These are phyloP conservation scores for Perithous albicinctus DNA, from an alignment of 2,888 invertebrate species.

Conservation along the genomic window DNA sequence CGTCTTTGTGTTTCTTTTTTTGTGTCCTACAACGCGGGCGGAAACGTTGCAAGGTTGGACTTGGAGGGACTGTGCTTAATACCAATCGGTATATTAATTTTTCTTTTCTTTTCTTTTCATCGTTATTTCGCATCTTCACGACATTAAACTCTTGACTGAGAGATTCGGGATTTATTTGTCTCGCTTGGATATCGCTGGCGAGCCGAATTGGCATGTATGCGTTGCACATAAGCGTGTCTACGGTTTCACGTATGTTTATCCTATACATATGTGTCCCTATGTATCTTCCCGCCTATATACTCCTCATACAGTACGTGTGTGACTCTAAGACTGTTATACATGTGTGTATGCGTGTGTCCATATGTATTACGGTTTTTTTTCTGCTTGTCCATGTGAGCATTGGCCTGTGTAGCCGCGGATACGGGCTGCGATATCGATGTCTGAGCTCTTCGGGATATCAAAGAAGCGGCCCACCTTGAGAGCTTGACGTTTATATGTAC, in stretches of 20 bases:
- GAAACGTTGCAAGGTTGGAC: conserved; percentile 65
- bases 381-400: conserved; percentile 32
- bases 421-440: conserved; percentile 65
- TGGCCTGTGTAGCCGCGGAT: conserved; percentile 44
- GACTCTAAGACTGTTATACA: conserved; percentile 36
- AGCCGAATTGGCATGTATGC: conserved; percentile 21
- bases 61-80: conserved; percentile 68
- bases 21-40: conserved; percentile 64
- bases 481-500: conserved; percentile 63
- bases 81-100: conserved; percentile 64
- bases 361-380: conserved; percentile 33
- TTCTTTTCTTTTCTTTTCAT: conserved; percentile 50
- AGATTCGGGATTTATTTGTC: conserved; percentile 47
- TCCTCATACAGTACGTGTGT: conserved; percentile 28
- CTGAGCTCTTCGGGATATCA: conserved; percentile 60
- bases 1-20: conserved; percentile 27
- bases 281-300: conserved; percentile 25
- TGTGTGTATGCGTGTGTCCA: conserved; percentile 1
- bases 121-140: conserved; percentile 53
- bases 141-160: conserved; percentile 29
- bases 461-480: conserved; percentile 69
- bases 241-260: conserved; percentile 19
- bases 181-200: conserved; percentile 35
- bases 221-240: conserved; percentile 24
- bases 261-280: conserved; percentile 12